phyloP scores from a whole-genome alignment of 1,140 invertebrate genomes.

The Drosophila seguyi region DNA sequence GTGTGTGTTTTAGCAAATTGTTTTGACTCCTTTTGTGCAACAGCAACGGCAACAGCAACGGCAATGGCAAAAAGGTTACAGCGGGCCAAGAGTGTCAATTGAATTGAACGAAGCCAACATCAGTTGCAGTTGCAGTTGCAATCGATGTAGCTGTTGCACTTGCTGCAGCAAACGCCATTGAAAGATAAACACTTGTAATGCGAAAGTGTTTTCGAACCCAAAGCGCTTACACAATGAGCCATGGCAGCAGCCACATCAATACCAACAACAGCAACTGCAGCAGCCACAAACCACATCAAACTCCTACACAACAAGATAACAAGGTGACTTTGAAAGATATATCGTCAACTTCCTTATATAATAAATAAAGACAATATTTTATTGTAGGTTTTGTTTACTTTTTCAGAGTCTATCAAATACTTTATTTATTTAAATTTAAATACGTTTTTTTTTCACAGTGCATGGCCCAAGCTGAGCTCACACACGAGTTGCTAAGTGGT shows the following conservation, averaged over 20 bases:
- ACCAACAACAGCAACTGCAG: conserved; percentile 23
- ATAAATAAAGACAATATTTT: background rate
- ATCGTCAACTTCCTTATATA: background rate
- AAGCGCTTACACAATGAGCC: conserved; percentile 69
- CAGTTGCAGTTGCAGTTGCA: conserved; percentile 26
- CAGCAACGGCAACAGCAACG: conserved; percentile 11
- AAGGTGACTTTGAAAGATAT: background rate
- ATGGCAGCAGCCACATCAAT: conserved; percentile 23
- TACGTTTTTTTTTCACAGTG: background rate
- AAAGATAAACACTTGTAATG: conserved; percentile 80
- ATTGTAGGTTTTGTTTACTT: background rate
- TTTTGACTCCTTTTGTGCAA: conserved; percentile 51
- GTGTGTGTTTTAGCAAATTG: conserved; percentile 47
- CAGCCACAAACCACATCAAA: conserved; percentile 11
- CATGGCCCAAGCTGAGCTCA: conserved; percentile 19
- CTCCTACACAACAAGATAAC: conserved; percentile 17
- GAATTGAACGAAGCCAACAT: conserved; percentile 58
- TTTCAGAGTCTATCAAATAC: background rate
- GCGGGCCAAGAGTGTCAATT: conserved; percentile 75
- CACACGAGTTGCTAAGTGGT: conserved; percentile 70
- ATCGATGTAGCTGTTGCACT: conserved; percentile 26
- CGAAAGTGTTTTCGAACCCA: conserved; percentile 73
- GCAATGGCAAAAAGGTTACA: conserved; percentile 65
- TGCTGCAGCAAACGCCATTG: conserved; percentile 45
- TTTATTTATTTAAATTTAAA: background rate